Conservation (phyloP, 2,113 vertebrate genomes). For the Channa maculata region DNA sequence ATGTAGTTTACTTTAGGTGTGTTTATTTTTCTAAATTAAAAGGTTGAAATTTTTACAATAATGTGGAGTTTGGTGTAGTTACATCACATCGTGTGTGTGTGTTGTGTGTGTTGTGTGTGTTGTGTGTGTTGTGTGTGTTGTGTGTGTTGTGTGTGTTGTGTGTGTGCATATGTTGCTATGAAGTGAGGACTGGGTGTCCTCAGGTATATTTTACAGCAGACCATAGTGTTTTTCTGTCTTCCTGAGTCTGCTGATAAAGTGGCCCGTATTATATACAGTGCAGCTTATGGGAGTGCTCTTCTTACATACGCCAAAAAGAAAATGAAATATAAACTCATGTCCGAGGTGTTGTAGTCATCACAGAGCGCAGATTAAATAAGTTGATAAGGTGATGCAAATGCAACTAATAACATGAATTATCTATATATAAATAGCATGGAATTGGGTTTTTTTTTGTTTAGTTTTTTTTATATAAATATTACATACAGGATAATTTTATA, state of each 20-base stretch:
- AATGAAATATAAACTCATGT: background rate
- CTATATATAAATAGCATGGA: no score
- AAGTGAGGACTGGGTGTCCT: no score
- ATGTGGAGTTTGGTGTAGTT: background rate
- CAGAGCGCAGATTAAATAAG: background rate
- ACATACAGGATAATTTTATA: no score
- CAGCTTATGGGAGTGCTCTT: constrained; percentile 16
- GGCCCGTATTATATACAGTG: constrained; percentile 22
- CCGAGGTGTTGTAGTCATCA: background rate
- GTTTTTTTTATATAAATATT: no score
- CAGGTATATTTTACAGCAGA: background rate
- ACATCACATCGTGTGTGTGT: background rate
- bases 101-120: no score
- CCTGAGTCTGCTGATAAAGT: constrained; percentile 65
- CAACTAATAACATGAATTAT: no score
- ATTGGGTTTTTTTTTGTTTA: no score
- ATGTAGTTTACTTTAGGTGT: constrained; percentile 28
- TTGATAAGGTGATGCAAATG: no score
- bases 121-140: no score
- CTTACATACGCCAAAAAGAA: constrained; percentile 22
- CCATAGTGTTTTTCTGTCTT: constrained; percentile 23
- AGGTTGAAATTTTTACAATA: constrained; percentile 33
- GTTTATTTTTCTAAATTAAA: constrained; percentile 72
- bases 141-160: no score
- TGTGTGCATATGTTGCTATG: no score